Evolutionary conservation across 92 coral and sea anemone genomes (phyloP).

Genomic region (Palythoa grandiflora): DNA sequence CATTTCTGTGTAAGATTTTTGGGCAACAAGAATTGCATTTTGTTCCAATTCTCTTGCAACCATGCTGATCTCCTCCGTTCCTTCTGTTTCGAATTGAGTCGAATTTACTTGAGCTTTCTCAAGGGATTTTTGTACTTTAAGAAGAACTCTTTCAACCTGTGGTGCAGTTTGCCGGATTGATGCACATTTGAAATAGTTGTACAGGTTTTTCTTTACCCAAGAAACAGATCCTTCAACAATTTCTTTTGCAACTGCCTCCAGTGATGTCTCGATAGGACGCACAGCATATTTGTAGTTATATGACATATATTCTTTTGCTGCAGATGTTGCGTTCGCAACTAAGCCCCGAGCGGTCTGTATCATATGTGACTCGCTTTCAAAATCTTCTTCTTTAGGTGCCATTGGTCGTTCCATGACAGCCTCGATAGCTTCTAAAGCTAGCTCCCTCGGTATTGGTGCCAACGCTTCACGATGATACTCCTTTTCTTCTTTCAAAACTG

Average conservation of each 20-base stretch:
- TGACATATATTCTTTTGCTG: constrained; percentile 46
- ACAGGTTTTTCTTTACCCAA: constrained; percentile 37
- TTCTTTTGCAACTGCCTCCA: constrained; percentile 55
- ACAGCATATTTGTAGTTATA: not conserved
- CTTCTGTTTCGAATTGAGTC: constrained; percentile 16
- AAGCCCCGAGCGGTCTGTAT: constrained; percentile 49
- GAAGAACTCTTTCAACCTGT: constrained; percentile 50
- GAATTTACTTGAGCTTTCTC: constrained; percentile 32
- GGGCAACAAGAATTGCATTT: constrained; percentile 60
- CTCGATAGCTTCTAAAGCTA: constrained; percentile 4
- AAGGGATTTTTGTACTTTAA: constrained; percentile 48
- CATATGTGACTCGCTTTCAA: constrained; percentile 44
- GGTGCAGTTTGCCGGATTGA: constrained; percentile 41
- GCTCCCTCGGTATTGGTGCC: not conserved
- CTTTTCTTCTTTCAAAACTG: not conserved
- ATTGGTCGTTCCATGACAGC: constrained; percentile 17
- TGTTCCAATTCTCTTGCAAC: constrained; percentile 59
- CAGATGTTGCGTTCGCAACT: constrained; percentile 46
- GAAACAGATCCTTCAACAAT: constrained; percentile 12
- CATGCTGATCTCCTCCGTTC: constrained; percentile 29
- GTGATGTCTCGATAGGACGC: constrained; percentile 25
- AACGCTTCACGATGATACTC: not conserved
- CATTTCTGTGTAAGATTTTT: constrained; percentile 33
- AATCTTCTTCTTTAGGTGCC: not conserved
- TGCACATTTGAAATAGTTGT: not conserved